These are phyloP conservation scores for Drosophila sucinea DNA, from an alignment of 1,140 invertebrate species.

Conservation along the genomic window DNA sequence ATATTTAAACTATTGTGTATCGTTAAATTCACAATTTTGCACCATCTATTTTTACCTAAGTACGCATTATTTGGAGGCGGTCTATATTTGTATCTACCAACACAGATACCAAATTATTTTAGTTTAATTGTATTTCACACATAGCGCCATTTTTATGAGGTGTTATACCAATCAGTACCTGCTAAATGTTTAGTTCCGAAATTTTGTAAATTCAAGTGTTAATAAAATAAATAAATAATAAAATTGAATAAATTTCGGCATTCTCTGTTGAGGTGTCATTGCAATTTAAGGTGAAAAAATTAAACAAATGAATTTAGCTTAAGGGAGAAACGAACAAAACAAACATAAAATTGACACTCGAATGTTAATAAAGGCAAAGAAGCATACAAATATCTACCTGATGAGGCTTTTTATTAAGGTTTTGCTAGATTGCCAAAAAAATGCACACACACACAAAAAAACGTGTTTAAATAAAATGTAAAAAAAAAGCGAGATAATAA, in stretches of 20 bases:
- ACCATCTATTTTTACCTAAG: neutral
- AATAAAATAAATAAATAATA: slow-evolving; percentile 37
- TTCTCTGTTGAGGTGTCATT: slow-evolving; percentile 34
- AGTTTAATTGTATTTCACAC: slow-evolving; percentile 1
- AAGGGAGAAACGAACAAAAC: slow-evolving; percentile 22
- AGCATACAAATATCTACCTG: slow-evolving; percentile 42
- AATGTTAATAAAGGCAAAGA: slow-evolving; percentile 58
- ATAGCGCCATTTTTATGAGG: slow-evolving; percentile 11
- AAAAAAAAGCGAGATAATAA: neutral
- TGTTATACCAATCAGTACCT: slow-evolving; percentile 13
- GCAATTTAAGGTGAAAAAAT: slow-evolving; percentile 50
- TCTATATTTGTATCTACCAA: neutral
- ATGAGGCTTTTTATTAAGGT: slow-evolving; percentile 62
- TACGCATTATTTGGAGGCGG: neutral
- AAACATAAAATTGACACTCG: slow-evolving; percentile 45
- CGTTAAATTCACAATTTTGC: neutral
- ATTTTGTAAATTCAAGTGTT: slow-evolving; percentile 20
- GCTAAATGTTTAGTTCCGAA: slow-evolving; percentile 23
- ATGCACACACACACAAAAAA: slow-evolving; percentile 22
- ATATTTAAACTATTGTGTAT: too few species aligned
- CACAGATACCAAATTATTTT: neutral
- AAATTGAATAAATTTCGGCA: slow-evolving; percentile 23
- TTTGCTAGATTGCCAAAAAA: slow-evolving; percentile 47
- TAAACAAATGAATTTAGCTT: slow-evolving; percentile 28
- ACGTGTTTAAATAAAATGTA: slow-evolving; percentile 50